A percentile compares a stretch with the other conserved stretches of the same genome.
These are phyloP conservation scores for Aptenodytes patagonicus DNA, from an alignment of 2,113 vertebrate genomes.

Conservation along the genomic window DNA sequence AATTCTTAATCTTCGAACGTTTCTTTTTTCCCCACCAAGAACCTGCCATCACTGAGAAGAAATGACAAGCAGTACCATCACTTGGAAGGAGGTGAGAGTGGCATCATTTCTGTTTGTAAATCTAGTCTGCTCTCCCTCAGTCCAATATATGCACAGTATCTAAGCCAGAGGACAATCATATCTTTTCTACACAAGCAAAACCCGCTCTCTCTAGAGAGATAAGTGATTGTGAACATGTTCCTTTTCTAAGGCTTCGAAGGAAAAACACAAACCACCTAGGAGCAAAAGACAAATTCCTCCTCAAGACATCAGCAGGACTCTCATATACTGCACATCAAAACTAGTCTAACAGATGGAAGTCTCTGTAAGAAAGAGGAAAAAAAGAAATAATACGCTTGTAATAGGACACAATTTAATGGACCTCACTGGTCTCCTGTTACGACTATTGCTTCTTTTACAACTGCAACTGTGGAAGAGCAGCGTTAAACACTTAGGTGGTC, in stretches of 20 bases:
- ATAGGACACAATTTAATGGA: slow-evolving; percentile 35
- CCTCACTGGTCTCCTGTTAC: neutral
- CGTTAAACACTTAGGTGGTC: slow-evolving; percentile 41
- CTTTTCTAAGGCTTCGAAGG: neutral
- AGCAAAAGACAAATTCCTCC: slow-evolving; percentile 26
- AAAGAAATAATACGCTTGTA: neutral
- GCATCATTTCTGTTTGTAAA: neutral
- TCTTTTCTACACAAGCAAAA: neutral
- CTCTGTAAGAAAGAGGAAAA: slow-evolving; percentile 27
- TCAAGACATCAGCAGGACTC: slow-evolving; percentile 19
- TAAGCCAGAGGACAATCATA: neutral
- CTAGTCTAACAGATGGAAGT: slow-evolving; percentile 26
- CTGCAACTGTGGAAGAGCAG: neutral
- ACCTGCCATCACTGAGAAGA: neutral
- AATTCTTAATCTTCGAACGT: neutral
- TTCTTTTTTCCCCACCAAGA: neutral
- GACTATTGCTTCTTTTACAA: neutral
- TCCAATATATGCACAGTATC: neutral
- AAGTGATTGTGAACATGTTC: neutral
- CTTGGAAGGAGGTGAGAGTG: neutral
- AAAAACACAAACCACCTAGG: slow-evolving; percentile 16
- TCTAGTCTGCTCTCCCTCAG: neutral
- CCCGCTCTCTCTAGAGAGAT: neutral
- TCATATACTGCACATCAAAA: neutral
- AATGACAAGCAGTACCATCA: neutral